Percentiles rank a stretch among this genome's conserved stretches.
phyloP scores from a whole-genome alignment of 2,113 vertebrate genomes.

The Chaetodon trifascialis region DNA sequence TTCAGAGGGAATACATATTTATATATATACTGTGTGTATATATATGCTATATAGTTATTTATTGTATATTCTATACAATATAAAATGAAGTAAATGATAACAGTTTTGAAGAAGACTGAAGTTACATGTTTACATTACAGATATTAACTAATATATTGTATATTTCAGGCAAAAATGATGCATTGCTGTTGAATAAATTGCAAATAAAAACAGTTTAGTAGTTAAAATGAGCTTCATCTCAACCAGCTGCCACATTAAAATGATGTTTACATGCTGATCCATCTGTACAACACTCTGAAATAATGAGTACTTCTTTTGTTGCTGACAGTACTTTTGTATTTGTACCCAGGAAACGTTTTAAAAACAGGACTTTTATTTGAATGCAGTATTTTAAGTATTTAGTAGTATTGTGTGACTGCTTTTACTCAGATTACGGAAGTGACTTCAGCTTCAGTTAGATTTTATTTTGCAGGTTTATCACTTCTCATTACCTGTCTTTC shows the following conservation, averaged over 20 bases:
- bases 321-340: background rate
- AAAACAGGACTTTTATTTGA: background rate
- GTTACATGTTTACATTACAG: background rate
- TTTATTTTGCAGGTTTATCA: background rate
- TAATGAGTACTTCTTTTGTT: no score
- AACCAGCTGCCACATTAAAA: background rate
- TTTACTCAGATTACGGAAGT: background rate
- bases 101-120: background rate
- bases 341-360: background rate
- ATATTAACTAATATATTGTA: background rate
- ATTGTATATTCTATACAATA: no score
- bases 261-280: background rate
- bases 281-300: background rate
- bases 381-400: no score
- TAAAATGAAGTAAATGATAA: background rate
- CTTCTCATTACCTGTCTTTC: background rate
- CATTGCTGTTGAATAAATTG: background rate
- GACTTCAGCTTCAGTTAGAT: background rate
- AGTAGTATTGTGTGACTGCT: no score
- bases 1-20: background rate
- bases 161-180: no score
- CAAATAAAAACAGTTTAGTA: no score
- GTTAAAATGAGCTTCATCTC: background rate
- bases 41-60: no score
- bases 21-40: no score